phyloP scores from a whole-genome alignment of 2,113 vertebrate genomes.

The Mirounga angustirostris region DNA sequence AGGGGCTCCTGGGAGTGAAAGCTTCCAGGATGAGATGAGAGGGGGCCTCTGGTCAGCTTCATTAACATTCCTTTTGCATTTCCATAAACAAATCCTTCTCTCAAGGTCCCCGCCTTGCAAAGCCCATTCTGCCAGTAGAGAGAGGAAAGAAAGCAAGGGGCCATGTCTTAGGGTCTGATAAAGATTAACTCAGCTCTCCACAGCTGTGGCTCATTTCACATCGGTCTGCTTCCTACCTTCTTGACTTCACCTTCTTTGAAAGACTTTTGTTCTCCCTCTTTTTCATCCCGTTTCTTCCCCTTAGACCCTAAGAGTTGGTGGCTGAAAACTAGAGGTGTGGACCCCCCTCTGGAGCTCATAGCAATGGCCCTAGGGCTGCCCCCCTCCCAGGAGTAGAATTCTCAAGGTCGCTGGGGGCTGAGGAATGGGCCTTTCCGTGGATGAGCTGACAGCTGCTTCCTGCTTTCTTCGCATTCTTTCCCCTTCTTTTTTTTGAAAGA shows the following conservation, averaged over 20 bases:
- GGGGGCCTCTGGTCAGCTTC: not conserved
- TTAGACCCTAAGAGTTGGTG: not conserved
- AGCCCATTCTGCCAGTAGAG: not conserved
- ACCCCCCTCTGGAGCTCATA: not conserved
- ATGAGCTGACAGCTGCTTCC: not conserved
- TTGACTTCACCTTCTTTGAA: not conserved
- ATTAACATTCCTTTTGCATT: not conserved
- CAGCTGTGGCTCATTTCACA: too few relatives aligned
- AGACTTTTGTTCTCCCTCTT: not conserved
- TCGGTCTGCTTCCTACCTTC: not conserved
- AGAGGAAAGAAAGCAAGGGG: not conserved
- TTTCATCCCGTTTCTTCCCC: not conserved
- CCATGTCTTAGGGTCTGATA: rapidly evolving
- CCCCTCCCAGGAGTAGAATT: not conserved
- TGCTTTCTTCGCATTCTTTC: not conserved
- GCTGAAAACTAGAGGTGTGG: not conserved
- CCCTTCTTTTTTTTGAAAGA: not conserved
- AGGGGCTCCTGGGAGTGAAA: not conserved
- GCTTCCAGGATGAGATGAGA: not conserved
- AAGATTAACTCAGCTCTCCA: rapidly evolving
- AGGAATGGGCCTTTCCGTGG: not conserved
- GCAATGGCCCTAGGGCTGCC: not conserved
- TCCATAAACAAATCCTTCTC: not conserved
- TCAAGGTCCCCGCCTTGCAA: not conserved
- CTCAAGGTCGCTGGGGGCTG: not conserved